Evolutionary conservation across 1,140 invertebrate genomes (phyloP).

Genomic region (Nixonia krombeini): DNA sequence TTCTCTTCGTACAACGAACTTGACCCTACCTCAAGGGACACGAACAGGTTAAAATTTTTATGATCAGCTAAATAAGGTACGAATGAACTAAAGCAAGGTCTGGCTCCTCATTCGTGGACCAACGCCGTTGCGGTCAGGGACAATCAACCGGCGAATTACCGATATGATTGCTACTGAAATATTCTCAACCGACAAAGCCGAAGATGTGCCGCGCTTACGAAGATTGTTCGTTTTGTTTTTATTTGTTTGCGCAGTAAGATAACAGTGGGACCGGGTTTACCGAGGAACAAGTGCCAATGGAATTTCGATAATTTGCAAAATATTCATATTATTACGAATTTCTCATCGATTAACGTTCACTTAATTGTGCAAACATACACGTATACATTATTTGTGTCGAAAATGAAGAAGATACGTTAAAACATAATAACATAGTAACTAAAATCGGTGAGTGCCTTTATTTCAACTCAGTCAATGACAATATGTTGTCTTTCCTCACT

Average conservation of each 20-base stretch:
- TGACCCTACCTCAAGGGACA: constrained; percentile 39
- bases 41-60: constrained; percentile 64
- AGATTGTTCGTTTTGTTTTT: constrained; percentile 1
- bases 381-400: too few species aligned
- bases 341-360: neutral
- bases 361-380: too few species aligned
- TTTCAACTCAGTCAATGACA: too few species aligned
- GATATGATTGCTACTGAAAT: constrained; percentile 73
- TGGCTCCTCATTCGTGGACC: constrained; percentile 57
- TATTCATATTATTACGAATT: too few species aligned
- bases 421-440: too few species aligned
- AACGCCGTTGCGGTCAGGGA: constrained; percentile 68
- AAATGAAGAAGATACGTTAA: too few species aligned
- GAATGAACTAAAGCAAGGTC: constrained; percentile 65
- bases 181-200: constrained; percentile 68
- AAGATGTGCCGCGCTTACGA: constrained; percentile 25
- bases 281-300: neutral
- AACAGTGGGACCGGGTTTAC: neutral
- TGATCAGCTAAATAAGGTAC: constrained; percentile 69
- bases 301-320: too few species aligned
- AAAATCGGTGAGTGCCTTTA: too few species aligned
- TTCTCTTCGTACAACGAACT: constrained; percentile 24
- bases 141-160: constrained; percentile 70
- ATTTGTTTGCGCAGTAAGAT: constrained; percentile 32
- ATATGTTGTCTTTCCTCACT: too few species aligned